Evolutionary conservation across 2,797 vertebrate genomes (phyloP).

Genomic region (Manis crassicaudata): DNA sequence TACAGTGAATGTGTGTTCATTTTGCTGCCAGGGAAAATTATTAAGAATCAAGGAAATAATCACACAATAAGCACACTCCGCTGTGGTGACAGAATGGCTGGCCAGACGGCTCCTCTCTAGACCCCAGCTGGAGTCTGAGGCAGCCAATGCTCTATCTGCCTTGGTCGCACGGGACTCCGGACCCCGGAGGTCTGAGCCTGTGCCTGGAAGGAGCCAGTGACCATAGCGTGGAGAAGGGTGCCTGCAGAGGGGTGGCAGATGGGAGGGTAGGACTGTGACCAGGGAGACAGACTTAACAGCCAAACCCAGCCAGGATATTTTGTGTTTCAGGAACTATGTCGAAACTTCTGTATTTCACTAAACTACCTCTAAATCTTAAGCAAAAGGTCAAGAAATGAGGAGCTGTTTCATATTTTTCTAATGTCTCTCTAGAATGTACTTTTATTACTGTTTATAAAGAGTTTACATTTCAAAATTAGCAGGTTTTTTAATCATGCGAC

Average conservation of each 20-base stretch:
- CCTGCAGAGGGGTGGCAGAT: too few relatives aligned
- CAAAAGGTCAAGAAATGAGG: neutral
- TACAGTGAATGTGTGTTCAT: neutral
- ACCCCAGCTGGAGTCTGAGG: neutral
- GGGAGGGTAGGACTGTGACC: neutral
- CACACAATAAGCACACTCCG: neutral
- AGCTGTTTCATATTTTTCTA: neutral
- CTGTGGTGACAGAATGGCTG: neutral
- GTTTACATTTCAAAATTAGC: constrained; percentile 8
- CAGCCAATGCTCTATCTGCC: neutral
- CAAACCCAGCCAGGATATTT: neutral
- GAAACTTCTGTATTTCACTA: neutral
- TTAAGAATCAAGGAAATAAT: neutral
- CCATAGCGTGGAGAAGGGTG: neutral
- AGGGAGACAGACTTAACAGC: neutral
- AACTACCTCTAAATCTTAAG: neutral
- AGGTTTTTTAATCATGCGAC: neutral
- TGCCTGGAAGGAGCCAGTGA: neutral
- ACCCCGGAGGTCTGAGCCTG: neutral
- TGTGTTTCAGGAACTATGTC: neutral
- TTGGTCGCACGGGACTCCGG: neutral
- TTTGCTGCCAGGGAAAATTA: neutral
- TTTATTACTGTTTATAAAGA: neutral
- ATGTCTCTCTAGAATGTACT: neutral
- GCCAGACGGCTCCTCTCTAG: neutral